Evolutionary conservation across 2,113 vertebrate genomes (phyloP).

Genomic region (Melanerpes aurifrons): DNA sequence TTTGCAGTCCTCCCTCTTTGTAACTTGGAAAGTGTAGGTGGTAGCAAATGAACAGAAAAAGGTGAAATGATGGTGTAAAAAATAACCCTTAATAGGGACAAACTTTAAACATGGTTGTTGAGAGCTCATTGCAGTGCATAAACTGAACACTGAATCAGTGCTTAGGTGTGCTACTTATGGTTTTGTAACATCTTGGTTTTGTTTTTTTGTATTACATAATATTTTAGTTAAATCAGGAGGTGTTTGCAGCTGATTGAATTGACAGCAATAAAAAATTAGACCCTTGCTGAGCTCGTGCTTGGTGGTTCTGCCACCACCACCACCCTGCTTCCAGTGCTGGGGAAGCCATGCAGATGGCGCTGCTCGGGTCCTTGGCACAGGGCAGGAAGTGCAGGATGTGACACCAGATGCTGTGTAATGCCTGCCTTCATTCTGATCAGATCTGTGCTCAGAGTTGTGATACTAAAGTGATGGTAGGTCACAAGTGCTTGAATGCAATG

Average conservation of each 20-base stretch:
- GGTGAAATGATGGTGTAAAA: background rate
- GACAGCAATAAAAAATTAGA: background rate
- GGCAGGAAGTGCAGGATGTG: background rate
- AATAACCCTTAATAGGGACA: background rate
- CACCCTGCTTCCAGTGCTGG: background rate
- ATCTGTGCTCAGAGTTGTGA: background rate
- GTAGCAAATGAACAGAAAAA: background rate
- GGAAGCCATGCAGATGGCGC: background rate
- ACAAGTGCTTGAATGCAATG: background rate
- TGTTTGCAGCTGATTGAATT: background rate
- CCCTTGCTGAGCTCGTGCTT: accelerated
- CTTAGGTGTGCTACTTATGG: background rate
- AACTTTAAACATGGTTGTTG: background rate
- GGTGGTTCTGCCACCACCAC: background rate
- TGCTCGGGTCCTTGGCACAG: background rate
- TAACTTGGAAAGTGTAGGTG: background rate
- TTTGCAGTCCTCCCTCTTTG: background rate
- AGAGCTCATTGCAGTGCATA: background rate
- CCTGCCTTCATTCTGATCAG: background rate
- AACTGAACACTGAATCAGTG: background rate
- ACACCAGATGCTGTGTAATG: background rate
- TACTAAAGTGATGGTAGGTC: background rate
- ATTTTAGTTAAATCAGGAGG: background rate
- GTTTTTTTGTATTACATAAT: background rate
- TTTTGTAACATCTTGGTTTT: background rate